Percentiles rank a stretch among this genome's conserved stretches.
Conservation (phyloP, 2,888 invertebrate genomes). For the Coremacera marginata region DNA sequence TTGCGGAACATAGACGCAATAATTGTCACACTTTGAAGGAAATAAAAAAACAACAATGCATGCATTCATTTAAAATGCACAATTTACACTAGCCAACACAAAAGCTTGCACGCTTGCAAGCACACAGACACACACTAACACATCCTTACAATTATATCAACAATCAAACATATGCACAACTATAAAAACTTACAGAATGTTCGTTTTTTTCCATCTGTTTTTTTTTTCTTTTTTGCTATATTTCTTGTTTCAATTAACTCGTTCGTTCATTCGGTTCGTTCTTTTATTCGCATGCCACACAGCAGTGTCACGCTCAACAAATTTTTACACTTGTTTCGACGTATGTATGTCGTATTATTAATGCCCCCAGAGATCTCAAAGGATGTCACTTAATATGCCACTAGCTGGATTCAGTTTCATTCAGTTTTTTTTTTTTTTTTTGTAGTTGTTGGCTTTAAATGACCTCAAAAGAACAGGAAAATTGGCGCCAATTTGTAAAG, state of each 20-base stretch:
- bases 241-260: slow-evolving; percentile 22
- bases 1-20: not conserved
- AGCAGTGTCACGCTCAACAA: slow-evolving; percentile 13
- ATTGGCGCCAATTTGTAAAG: too few species aligned
- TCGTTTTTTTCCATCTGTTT: not conserved
- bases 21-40: not conserved
- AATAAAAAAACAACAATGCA: not conserved
- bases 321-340: slow-evolving; percentile 3
- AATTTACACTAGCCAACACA: not conserved
- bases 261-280: not conserved
- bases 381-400: not conserved
- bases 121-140: not conserved
- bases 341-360: not conserved
- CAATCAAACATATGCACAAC: not conserved
- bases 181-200: not conserved
- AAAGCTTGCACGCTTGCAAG: not conserved
- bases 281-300: not conserved
- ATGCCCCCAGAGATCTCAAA: not conserved
- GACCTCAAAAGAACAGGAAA: too few species aligned
- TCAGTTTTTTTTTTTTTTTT: not conserved
- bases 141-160: not conserved
- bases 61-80: slow-evolving; percentile 3
- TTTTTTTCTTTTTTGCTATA: too few species aligned
- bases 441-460: not conserved
- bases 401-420: not conserved